Base-by-base conservation (phyloP, 1,140 invertebrate species). In the Propsilocerus akamusi region DNA sequence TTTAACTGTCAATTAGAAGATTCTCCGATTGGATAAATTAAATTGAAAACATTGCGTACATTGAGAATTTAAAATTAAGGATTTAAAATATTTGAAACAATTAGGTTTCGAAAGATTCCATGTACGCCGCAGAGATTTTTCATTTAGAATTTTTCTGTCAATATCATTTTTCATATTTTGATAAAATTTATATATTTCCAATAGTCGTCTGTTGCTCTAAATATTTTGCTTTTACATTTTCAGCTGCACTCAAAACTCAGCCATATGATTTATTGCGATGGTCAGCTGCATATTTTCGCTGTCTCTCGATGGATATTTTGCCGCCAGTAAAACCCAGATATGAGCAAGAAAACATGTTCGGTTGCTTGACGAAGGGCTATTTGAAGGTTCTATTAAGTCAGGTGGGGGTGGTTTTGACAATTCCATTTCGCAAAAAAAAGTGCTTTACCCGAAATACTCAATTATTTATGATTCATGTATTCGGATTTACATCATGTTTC, bases 191-290 rank as follows among this genome's bases (percentile, higher is more conserved):
- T 50, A 10, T 5, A 25, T 5, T 46, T n/a, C 14, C 11, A 37
- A 32, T 25, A 22, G n/a, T 14, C 12, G n/a, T 46, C 10, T 46
- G 10, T 10, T 22, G 23, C 10, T 22, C 8, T 2, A 46, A 46
- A 3, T 24, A 17, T 26, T 48, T 17, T 34, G 3, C 51, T 50
- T 48, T 54, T 8, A 61, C 26, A 37, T 32, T 53, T 52, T 17
- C 54, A 71, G 85, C 85, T 22, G 88, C 87, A 1, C 89, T 92
- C 52, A 75, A 85, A 56, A 90, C 86, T 22, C 88, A 92, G 61
- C 88, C 89, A 0, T 75, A 76, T 55, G 87, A 92, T 70, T 72
- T 92, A 1, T 66, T 92, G 3, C 72, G 72, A 54, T 93, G 88
- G 87, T 86, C 86, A 1, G 77, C 74, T 28, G 74, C 80, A n/a